Evolutionary conservation across 1,140 invertebrate species (phyloP).

Genomic region (Drosophila parvula): DNA sequence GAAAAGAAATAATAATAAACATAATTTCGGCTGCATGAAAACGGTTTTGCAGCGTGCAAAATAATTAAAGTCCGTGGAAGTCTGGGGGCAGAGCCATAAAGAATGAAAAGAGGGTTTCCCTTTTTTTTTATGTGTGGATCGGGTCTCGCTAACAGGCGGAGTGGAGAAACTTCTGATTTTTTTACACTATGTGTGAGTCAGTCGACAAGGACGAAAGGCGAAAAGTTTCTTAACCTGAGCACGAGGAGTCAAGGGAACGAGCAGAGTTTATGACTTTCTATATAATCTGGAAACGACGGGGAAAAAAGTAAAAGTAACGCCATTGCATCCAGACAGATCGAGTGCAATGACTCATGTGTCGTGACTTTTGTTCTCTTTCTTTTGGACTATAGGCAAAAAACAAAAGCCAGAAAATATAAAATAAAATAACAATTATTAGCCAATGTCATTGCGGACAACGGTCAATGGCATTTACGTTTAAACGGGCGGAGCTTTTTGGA

Average conservation of each 20-base stretch:
- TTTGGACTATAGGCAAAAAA: conserved; percentile 61
- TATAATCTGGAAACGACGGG: conserved; percentile 33
- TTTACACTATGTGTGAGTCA: conserved; percentile 31
- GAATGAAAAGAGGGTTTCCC: conserved; percentile 29
- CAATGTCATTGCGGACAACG: conserved; percentile 74
- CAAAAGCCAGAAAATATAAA: conserved; percentile 38
- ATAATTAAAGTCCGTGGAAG: conserved; percentile 60
- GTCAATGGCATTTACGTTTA: conserved; percentile 62
- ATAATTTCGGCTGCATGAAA: conserved; percentile 1
- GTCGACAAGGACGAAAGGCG: conserved; percentile 38
- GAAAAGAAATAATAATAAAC: not conserved
- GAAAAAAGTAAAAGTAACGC: conserved; percentile 70
- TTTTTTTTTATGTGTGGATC: not conserved
- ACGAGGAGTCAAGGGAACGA: conserved; percentile 18
- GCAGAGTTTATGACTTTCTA: conserved; percentile 47
- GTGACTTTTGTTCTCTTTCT: conserved; percentile 81
- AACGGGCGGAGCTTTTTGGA: conserved; percentile 5
- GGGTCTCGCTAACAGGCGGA: not conserved
- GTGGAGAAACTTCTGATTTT: conserved; percentile 13
- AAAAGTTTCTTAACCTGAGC: conserved; percentile 54
- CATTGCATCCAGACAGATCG: conserved; percentile 35
- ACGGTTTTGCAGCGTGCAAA: conserved; percentile 58
- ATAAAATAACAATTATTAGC: conserved; percentile 42
- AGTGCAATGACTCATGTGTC: conserved; percentile 76
- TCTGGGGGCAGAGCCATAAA: conserved; percentile 34